Conservation (phyloP, 2,113 vertebrate species). For the Clarias macrocephalus region DNA sequence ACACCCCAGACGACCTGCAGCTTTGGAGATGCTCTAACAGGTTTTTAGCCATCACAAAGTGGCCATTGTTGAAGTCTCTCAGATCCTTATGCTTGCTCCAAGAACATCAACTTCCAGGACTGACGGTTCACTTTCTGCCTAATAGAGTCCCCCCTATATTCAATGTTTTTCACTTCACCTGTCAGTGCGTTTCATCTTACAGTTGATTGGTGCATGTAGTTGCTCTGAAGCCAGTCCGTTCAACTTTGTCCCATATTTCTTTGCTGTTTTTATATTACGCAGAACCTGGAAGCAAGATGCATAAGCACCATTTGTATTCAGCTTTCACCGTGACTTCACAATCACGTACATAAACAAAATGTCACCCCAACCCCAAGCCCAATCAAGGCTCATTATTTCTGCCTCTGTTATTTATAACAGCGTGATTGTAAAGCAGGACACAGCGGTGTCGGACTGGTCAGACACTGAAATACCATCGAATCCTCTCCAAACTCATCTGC, state of each 20-base stretch:
- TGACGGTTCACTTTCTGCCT: too few species aligned
- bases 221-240: background rate
- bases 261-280: background rate
- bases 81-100: too few species aligned
- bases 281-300: background rate
- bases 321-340: conserved; percentile 21
- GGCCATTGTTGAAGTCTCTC: too few species aligned
- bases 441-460: conserved; percentile 2
- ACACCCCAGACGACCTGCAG: too few species aligned
- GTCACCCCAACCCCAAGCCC: conserved; percentile 28
- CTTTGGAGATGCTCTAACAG: too few species aligned
- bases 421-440: conserved; percentile 20
- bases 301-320: background rate
- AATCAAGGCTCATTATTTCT: conserved; percentile 22
- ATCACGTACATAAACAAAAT: conserved; percentile 32
- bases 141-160: too few species aligned
- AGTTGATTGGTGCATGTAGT: background rate
- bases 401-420: conserved; percentile 46
- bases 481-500: background rate
- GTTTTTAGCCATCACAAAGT: too few species aligned
- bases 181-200: too few species aligned
- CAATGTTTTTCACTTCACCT: too few species aligned
- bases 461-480: background rate
- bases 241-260: background rate
- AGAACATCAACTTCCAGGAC: too few species aligned